Evolutionary conservation across 2,113 vertebrate species (phyloP).

Genomic region (Maccullochella peelii): DNA sequence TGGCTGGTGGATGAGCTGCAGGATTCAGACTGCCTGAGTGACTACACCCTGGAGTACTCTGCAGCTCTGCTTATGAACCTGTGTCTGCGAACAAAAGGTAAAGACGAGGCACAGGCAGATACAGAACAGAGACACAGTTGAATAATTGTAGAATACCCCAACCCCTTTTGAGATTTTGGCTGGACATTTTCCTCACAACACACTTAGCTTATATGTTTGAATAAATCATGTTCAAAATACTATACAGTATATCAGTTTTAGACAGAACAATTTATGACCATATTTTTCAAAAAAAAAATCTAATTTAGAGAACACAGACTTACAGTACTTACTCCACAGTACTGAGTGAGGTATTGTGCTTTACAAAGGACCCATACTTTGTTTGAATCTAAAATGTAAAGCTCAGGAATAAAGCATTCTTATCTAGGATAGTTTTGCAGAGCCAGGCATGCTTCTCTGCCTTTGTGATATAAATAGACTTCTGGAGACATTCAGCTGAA

Average conservation of each 20-base stretch:
- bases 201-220: background rate
- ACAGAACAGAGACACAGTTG: background rate
- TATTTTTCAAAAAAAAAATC: no score
- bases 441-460: no score
- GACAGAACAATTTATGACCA: background rate
- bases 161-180: background rate
- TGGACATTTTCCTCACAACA: background rate
- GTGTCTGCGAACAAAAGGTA: constrained; percentile 93
- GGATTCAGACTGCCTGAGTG: constrained; percentile 92
- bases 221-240: background rate
- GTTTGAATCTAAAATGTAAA: background rate
- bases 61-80: constrained; percentile 96
- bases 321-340: no score
- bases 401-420: no score
- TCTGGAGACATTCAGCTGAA: no score
- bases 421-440: no score
- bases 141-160: background rate
- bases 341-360: background rate
- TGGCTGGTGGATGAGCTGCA: constrained; percentile 92
- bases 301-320: no score
- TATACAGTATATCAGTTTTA: background rate
- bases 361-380: background rate
- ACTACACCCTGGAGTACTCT: constrained; percentile 92
- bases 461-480: no score
- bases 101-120: constrained; percentile 58